A percentile compares a stretch with the other conserved stretches of the same genome.
These are phyloP conservation scores for Triplophysa dalaica DNA, from an alignment of 2,113 vertebrate species.

Conservation along the genomic window DNA sequence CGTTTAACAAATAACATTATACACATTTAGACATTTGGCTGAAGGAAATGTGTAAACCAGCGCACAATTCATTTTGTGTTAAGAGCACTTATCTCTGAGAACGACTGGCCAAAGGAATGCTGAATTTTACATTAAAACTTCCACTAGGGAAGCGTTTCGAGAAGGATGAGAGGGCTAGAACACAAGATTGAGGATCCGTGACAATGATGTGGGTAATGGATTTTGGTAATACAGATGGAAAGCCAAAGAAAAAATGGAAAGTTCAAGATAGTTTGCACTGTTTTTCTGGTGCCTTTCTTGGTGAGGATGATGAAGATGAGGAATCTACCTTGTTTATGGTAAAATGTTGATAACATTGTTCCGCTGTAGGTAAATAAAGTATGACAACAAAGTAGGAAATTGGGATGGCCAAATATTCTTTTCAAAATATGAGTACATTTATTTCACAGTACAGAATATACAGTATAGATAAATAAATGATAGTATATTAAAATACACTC, in stretches of 20 bases:
- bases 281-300: background rate
- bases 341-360: background rate
- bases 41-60: background rate
- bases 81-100: background rate
- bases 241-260: conserved; percentile 6
- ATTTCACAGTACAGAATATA: too few relatives aligned
- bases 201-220: conserved; percentile 2
- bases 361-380: too few relatives aligned
- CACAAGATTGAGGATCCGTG: background rate
- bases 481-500: too few relatives aligned
- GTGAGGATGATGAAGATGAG: background rate
- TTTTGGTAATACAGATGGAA: conserved; percentile 1
- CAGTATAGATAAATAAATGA: too few relatives aligned
- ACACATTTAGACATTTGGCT: background rate
- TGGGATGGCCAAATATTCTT: too few relatives aligned
- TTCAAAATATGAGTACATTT: too few relatives aligned
- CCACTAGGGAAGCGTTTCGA: background rate
- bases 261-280: background rate
- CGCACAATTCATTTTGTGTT: conserved; percentile 7
- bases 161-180: background rate
- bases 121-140: background rate
- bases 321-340: background rate
- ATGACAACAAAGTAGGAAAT: too few relatives aligned
- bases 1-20: too few relatives aligned
- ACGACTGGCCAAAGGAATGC: background rate